These are phyloP conservation scores for Phoxinus phoxinus DNA, from an alignment of 2,113 vertebrate species.

Conservation along the genomic window DNA sequence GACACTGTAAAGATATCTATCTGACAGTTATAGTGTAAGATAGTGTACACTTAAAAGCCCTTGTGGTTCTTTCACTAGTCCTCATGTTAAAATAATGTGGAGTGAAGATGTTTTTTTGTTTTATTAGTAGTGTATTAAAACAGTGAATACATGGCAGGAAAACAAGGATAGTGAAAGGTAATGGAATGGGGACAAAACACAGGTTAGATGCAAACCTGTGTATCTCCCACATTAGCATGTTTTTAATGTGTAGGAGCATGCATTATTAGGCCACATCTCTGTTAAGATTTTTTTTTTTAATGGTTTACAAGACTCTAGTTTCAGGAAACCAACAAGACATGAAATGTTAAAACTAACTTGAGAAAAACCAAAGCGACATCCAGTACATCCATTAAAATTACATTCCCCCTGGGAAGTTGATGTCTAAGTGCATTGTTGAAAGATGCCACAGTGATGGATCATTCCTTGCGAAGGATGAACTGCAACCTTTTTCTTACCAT, in stretches of 20 bases:
- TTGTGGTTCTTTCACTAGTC: background rate
- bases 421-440: conserved; percentile 19
- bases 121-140: background rate
- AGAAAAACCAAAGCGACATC: conserved; percentile 9
- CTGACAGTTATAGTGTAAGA: background rate
- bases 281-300: too few species aligned
- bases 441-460: background rate
- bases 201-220: background rate
- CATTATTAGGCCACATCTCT: background rate
- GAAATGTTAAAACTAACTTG: background rate
- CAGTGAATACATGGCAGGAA: background rate
- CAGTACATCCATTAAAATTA: background rate
- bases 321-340: background rate
- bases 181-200: background rate
- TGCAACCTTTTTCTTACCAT: background rate
- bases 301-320: background rate
- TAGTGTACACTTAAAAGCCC: background rate
- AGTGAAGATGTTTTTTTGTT: background rate
- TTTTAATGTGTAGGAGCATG: background rate
- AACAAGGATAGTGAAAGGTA: background rate
- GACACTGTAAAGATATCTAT: background rate
- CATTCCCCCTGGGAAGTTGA: background rate
- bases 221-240: background rate
- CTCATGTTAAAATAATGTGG: background rate
- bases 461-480: background rate